Base-by-base conservation (phyloP, 1,140 invertebrate species). In the Ceratitis capitata region DNA sequence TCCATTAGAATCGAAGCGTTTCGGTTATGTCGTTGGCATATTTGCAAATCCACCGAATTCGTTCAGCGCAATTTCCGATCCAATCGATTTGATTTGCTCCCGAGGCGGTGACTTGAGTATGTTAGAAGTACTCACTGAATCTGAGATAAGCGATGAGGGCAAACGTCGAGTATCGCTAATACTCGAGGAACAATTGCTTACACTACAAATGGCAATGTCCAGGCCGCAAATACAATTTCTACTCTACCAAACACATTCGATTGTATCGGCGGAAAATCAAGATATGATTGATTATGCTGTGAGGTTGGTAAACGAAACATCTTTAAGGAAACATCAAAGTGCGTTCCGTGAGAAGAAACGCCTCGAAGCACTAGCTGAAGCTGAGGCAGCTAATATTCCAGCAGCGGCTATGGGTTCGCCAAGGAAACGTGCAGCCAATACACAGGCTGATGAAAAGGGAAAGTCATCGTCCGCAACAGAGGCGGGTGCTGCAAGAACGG, bases 21-120 rank as follows among this genome's bases (percentile, higher is more conserved):
- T 96, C 86, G 94, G 96, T 85, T 94, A 94, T 26, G 95, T 95
- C 0, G 95, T 96, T 0, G 94, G 95, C 0, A 94, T 95, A 3
- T 92, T 96, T 86, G 95, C 95, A 4, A 95, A 95, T 1, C 96
- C 96, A 0, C 95, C 95, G 0, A 96, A 95, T 87, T 96, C 95
- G 1, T 96, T 96, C 87, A 95, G 95, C 0, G 95, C 95, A 2
- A 94, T 96, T 10, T 93, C 92, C 0, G 95, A 96, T 89, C 94
- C 95, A 1, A 96, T 96, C 6, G 95, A 96, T 88, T 90, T 96
- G 64, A 95, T 95, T 47, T 91, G 95, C 87, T 94, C 94, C 10
- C 90, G 95, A 45, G 95, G 95, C 6, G 95, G 95, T 0, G 95
- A 95, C 89, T 89, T 95, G 19, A 93, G 93, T 14, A 95, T 95